phyloP scores from a whole-genome alignment of 2,888 invertebrate genomes.

The Bursaphelenchus okinawaensis region DNA sequence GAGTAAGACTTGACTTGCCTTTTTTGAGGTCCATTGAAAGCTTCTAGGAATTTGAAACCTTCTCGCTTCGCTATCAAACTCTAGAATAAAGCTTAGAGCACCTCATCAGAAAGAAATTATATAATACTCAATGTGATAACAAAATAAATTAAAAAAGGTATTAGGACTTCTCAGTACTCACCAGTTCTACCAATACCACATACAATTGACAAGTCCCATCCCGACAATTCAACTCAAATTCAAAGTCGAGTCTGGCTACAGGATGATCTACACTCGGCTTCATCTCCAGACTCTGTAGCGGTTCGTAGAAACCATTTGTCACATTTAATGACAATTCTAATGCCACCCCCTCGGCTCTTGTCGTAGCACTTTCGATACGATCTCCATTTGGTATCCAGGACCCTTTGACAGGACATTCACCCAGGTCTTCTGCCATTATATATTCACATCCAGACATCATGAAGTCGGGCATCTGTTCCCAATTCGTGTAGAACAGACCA shows the following conservation, averaged over 20 bases:
- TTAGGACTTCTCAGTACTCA: constrained; percentile 2
- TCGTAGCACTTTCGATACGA: constrained; percentile 62
- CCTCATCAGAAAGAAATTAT: no score
- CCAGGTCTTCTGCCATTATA: constrained; percentile 12
- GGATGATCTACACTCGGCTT: constrained; percentile 46
- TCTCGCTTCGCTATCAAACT: constrained; percentile 4
- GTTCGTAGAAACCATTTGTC: constrained; percentile 48
- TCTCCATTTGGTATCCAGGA: constrained; percentile 63
- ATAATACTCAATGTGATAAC: no score
- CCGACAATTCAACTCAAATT: constrained; percentile 63
- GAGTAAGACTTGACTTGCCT: constrained; percentile 38
- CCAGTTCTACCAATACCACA: constrained; percentile 62
- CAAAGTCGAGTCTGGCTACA: constrained; percentile 58
- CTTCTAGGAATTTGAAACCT: constrained; percentile 42
- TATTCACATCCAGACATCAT: constrained; percentile 60
- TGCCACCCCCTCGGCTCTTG: constrained; percentile 62
- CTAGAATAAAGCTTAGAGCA: no score
- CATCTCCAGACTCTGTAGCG: constrained; percentile 34
- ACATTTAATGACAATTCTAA: constrained; percentile 59
- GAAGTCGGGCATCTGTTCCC: constrained; percentile 61
- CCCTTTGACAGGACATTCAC: constrained; percentile 58
- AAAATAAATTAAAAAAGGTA: no score
- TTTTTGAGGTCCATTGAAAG: constrained; percentile 46
- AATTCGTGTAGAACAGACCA: constrained; percentile 61
- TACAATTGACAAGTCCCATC: constrained; percentile 62